These are phyloP conservation scores for Eurois occulta DNA, from an alignment of 2,888 invertebrate genomes.

Conservation along the genomic window DNA sequence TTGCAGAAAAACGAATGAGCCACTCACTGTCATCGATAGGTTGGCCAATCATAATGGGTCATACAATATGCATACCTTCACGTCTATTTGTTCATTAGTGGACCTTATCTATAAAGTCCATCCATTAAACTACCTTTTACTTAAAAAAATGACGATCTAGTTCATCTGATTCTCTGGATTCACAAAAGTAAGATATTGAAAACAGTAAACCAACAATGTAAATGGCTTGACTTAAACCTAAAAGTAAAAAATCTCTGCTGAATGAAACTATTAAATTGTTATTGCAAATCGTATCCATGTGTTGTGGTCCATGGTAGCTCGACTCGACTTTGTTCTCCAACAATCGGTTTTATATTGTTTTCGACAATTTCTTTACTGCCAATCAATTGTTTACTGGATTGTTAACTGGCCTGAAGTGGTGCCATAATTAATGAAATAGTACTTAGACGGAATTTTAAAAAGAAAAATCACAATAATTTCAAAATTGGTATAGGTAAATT, in stretches of 20 bases:
- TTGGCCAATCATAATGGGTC: neutral
- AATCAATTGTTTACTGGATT: neutral
- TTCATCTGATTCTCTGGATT: neutral
- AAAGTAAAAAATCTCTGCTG: neutral
- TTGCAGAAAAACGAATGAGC: slow-evolving; percentile 6
- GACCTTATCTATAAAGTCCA: neutral
- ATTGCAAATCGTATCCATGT: slow-evolving; percentile 5
- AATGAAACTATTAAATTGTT: neutral
- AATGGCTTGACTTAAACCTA: neutral
- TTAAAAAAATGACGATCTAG: neutral
- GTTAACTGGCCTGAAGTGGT: neutral
- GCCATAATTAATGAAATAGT: neutral
- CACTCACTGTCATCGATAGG: neutral
- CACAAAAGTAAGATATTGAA: neutral
- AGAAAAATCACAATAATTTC: neutral
- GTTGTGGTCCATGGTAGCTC: neutral
- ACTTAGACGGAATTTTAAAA: slow-evolving; percentile 1
- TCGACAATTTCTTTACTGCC: slow-evolving; percentile 25
- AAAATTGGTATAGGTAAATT: neutral
- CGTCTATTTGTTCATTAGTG: neutral
- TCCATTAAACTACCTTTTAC: neutral
- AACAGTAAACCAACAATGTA: neutral
- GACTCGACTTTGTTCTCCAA: slow-evolving; percentile 33
- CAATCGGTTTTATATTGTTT: slow-evolving; percentile 58
- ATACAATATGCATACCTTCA: neutral